These are phyloP conservation scores for Slavum lentiscoides DNA, from an alignment of 2,888 invertebrate genomes.

Conservation along the genomic window DNA sequence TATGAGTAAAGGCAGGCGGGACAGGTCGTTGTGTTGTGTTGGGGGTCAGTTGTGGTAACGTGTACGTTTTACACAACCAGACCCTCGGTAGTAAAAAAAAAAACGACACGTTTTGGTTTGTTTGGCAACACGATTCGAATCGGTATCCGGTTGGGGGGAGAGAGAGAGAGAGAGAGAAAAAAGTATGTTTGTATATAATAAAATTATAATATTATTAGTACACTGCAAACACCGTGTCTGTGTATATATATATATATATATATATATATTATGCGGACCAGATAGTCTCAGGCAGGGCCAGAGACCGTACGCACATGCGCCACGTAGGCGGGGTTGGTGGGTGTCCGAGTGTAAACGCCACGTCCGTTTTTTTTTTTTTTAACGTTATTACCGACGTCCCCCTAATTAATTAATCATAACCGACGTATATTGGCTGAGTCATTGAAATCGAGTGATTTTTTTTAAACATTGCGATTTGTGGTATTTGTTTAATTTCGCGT, in stretches of 20 bases:
- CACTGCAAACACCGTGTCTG: not conserved
- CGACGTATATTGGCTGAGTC: conserved; percentile 2
- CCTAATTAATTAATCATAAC: not conserved
- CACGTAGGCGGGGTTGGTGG: too few relatives aligned
- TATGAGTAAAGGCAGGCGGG: not conserved
- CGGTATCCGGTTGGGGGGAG: not conserved
- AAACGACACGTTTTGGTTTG: conserved; percentile 11
- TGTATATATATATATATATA: too few relatives aligned
- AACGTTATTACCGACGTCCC: conserved; percentile 20
- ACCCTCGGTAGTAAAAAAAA: not conserved
- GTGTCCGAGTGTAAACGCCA: conserved; percentile 18
- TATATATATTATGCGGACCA: not conserved
- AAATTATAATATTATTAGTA: conserved; percentile 25
- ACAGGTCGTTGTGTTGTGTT: not conserved
- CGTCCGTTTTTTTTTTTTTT: conserved; percentile 24
- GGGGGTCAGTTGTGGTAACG: not conserved
- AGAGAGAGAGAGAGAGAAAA: too few relatives aligned
- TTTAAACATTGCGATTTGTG: not conserved
- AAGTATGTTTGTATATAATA: not conserved
- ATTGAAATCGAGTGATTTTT: not conserved
- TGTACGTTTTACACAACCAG: not conserved
- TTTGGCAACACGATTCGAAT: conserved; percentile 31
- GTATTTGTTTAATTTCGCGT: not conserved
- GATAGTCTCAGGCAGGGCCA: too few relatives aligned
- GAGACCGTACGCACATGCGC: too few relatives aligned